A percentile compares a stretch with the other conserved stretches of the same genome.
Conservation (phyloP, 2,797 vertebrate species). For the Holocentrus rufus region DNA sequence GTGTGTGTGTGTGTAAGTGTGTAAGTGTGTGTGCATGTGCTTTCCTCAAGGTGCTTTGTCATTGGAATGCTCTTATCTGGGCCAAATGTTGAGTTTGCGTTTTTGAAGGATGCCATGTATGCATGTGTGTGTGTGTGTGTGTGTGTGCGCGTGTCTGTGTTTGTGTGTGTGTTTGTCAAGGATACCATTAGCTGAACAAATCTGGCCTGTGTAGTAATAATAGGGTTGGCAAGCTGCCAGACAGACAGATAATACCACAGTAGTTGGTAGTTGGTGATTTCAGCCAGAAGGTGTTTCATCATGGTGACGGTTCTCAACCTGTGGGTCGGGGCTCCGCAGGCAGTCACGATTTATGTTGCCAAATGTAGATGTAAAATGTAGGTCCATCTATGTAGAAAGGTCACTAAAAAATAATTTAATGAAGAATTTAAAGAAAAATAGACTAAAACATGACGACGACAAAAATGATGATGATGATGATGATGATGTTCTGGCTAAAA, state of each 20-base stretch:
- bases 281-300: constrained; percentile 60
- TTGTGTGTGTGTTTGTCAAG: constrained; percentile 45
- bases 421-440: too few relatives aligned
- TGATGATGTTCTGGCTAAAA: too few relatives aligned
- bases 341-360: constrained; percentile 7
- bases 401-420: too few relatives aligned
- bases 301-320: constrained; percentile 41
- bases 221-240: constrained; percentile 73
- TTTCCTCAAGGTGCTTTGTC: constrained; percentile 49
- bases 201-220: constrained; percentile 76
- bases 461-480: too few relatives aligned
- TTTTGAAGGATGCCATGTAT: constrained; percentile 36
- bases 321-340: constrained; percentile 24
- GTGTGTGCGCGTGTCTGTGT: constrained; percentile 7
- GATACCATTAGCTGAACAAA: constrained; percentile 74
- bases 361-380: too few relatives aligned
- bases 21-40: constrained; percentile 11
- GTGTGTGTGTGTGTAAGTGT: constrained; percentile 1
- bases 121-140: constrained; percentile 12
- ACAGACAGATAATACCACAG: constrained; percentile 76
- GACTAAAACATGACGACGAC: too few relatives aligned
- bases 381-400: too few relatives aligned
- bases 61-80: constrained; percentile 62
- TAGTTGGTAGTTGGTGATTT: constrained; percentile 62
- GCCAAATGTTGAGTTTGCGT: constrained; percentile 64